Evolutionary conservation across 2,888 invertebrate species (phyloP).

Genomic region (Plagodis pulveraria): DNA sequence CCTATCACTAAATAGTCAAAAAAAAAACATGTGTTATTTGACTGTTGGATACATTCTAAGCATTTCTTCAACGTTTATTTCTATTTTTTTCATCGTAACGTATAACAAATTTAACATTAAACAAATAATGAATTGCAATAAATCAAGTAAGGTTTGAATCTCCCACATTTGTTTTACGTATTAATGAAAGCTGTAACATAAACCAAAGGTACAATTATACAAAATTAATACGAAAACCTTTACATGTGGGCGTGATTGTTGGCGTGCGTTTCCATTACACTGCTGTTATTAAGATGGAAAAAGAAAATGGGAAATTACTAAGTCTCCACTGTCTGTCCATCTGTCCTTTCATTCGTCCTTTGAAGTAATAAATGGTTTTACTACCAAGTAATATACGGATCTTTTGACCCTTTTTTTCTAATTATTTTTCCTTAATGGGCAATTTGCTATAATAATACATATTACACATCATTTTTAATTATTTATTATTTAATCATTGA

Average conservation of each 20-base stretch:
- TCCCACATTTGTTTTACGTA: constrained; percentile 44
- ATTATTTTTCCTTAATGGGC: too few relatives aligned
- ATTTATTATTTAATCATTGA: too few relatives aligned
- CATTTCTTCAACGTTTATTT: neutral
- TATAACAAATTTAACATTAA: constrained; percentile 31
- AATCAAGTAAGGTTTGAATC: constrained; percentile 33
- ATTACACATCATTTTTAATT: too few relatives aligned
- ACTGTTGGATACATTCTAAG: neutral
- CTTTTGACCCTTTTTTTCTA: neutral
- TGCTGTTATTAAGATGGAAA: neutral
- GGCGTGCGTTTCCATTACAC: constrained; percentile 49
- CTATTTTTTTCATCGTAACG: constrained; percentile 22
- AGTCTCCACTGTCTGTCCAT: too few relatives aligned
- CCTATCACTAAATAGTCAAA: too few relatives aligned
- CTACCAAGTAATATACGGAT: too few relatives aligned
- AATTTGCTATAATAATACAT: too few relatives aligned
- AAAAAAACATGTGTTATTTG: too few relatives aligned
- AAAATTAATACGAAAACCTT: constrained; percentile 63
- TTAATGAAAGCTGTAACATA: constrained; percentile 60
- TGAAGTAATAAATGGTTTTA: too few relatives aligned
- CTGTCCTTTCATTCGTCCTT: too few relatives aligned
- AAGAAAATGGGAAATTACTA: too few relatives aligned
- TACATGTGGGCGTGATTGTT: constrained; percentile 60
- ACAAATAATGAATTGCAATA: constrained; percentile 36
- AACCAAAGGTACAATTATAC: constrained; percentile 62